A percentile compares a stretch with the other conserved stretches of the same genome.
Evolutionary conservation across 2,797 vertebrate genomes (phyloP).

Genomic region (Leucoraja ocellata): DNA sequence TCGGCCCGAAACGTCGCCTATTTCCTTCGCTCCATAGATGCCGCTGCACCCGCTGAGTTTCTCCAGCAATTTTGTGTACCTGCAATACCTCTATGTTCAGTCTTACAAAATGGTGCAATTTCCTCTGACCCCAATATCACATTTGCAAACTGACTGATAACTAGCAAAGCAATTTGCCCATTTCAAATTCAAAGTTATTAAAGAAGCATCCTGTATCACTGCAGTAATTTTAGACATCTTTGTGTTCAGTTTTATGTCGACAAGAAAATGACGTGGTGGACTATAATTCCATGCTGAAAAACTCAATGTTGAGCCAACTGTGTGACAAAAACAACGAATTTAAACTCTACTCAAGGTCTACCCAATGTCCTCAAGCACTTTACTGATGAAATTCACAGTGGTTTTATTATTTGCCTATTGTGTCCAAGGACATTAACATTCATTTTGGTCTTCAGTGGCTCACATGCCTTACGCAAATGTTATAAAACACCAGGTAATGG

Average conservation of each 20-base stretch:
- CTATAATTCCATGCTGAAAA: background rate
- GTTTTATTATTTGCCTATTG: background rate
- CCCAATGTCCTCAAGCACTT: background rate
- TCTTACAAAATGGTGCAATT: too few species aligned
- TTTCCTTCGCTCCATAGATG: too few species aligned
- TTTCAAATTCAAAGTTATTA: background rate
- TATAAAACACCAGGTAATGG: background rate
- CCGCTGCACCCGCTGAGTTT: too few species aligned
- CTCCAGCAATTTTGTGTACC: too few species aligned
- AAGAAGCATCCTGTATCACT: background rate
- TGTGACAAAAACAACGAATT: background rate
- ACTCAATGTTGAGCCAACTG: background rate
- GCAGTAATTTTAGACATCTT: background rate
- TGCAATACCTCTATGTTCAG: too few species aligned
- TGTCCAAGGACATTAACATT: background rate
- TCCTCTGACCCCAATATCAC: too few species aligned
- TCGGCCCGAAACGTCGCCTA: too few species aligned
- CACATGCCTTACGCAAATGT: background rate
- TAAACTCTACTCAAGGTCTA: background rate
- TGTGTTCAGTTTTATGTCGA: background rate
- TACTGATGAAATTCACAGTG: background rate
- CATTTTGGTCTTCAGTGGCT: too few species aligned
- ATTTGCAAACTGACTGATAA: background rate
- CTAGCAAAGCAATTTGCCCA: background rate
- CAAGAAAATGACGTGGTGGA: background rate